Conservation (phyloP, 2,888 invertebrate genomes). For the Diarsia mendica region DNA sequence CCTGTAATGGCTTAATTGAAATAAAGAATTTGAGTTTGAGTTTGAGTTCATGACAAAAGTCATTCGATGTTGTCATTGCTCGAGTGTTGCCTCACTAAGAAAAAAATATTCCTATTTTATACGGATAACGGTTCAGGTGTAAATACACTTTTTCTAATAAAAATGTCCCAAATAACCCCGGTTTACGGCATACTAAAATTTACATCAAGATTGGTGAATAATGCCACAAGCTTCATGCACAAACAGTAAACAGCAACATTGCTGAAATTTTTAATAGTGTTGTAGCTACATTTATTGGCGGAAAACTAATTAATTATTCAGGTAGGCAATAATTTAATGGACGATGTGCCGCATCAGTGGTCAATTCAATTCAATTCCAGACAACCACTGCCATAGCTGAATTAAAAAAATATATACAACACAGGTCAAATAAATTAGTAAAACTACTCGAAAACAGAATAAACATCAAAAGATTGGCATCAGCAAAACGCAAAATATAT, state of each 20-base stretch:
- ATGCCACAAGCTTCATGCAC: conserved; percentile 11
- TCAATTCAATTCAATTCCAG: conserved; percentile 15
- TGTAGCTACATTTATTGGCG: conserved; percentile 13
- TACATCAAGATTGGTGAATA: conserved; percentile 14
- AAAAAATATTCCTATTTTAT: no score
- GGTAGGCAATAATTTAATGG: conserved; percentile 12
- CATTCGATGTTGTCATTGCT: no score
- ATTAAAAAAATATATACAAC: background rate
- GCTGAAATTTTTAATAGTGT: conserved; percentile 25
- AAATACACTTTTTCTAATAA: no score
- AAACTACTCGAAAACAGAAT: conserved; percentile 2
- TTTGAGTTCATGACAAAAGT: no score
- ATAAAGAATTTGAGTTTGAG: no score
- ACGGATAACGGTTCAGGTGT: no score
- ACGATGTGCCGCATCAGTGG: conserved; percentile 28
- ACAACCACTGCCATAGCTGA: conserved; percentile 10
- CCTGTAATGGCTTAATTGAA: no score
- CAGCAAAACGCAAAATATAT: background rate
- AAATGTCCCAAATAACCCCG: no score
- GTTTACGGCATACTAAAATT: background rate
- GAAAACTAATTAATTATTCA: conserved; percentile 29
- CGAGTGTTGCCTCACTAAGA: no score
- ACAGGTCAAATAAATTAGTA: background rate
- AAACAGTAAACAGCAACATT: conserved; percentile 21
- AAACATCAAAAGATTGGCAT: background rate